phyloP scores from a whole-genome alignment of 2,888 invertebrate species.

The Cepaea hortensis region DNA sequence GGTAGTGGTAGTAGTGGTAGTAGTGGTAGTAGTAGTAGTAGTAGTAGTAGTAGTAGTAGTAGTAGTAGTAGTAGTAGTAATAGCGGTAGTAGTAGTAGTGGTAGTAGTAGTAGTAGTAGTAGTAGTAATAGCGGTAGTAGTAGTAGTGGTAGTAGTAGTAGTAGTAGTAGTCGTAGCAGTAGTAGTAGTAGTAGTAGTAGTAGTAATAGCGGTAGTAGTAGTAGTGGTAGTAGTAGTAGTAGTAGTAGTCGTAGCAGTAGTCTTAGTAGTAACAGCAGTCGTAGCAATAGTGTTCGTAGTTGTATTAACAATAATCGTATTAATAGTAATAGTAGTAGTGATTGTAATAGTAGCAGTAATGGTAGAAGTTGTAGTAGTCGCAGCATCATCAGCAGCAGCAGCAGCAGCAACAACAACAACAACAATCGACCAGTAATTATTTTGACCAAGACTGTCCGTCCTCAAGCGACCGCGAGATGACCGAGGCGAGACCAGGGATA shows the following conservation, averaged over 20 bases:
- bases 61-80: constrained; percentile 37
- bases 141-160: constrained; percentile 35
- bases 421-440: not conserved
- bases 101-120: constrained; percentile 39
- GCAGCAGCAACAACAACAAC: not conserved
- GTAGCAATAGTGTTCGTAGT: constrained; percentile 9
- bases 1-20: too few relatives aligned
- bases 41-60: constrained; percentile 33
- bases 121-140: constrained; percentile 38
- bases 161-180: constrained; percentile 35
- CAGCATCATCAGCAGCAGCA: not conserved
- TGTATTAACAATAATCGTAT: too few relatives aligned
- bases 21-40: constrained; percentile 21
- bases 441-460: too few relatives aligned
- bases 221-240: constrained; percentile 32
- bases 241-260: constrained; percentile 29
- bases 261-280: constrained; percentile 29
- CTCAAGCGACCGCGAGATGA: too few relatives aligned
- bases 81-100: not conserved
- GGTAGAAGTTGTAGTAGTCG: not conserved
- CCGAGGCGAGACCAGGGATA: too few relatives aligned
- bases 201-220: not conserved
- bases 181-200: not conserved
- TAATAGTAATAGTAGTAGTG: too few relatives aligned
- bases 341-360: too few relatives aligned